phyloP scores from a whole-genome alignment of 30 jellyfish, hydroid and myxozoan species.

The Cassiopea andromeda region DNA sequence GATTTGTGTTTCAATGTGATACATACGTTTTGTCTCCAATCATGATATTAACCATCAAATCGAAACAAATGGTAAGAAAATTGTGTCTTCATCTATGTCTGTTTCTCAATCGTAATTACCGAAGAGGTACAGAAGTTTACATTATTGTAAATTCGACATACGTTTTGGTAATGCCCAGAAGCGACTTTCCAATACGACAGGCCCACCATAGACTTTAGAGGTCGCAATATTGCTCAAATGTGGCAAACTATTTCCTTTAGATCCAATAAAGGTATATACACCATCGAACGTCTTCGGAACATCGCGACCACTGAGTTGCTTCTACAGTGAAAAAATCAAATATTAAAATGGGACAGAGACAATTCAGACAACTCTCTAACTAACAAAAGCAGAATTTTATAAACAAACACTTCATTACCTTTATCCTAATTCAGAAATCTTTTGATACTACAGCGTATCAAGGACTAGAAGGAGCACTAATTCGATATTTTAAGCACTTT shows the following conservation, averaged over 20 bases:
- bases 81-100: too few species aligned
- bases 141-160: neutral
- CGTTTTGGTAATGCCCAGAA: constrained; percentile 68
- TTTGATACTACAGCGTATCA: too few species aligned
- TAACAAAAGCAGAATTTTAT: neutral
- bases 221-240: constrained; percentile 25
- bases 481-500: too few species aligned
- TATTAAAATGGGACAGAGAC: neutral
- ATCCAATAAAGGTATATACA: constrained; percentile 55
- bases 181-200: constrained; percentile 7
- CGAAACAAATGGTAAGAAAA: too few species aligned
- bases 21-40: too few species aligned
- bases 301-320: constrained; percentile 22
- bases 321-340: constrained; percentile 16
- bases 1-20: too few species aligned
- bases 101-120: too few species aligned
- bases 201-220: constrained; percentile 7
- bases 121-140: neutral
- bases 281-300: constrained; percentile 20
- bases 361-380: neutral
- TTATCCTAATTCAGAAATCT: too few species aligned
- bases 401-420: too few species aligned
- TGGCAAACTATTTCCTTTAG: constrained; percentile 53
- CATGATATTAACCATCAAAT: too few species aligned
- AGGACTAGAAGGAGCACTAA: too few species aligned